A percentile compares a stretch with the other conserved stretches of the same genome.
These are phyloP conservation scores for Amyelois transitella DNA, from an alignment of 1,140 invertebrate species.

Conservation along the genomic window DNA sequence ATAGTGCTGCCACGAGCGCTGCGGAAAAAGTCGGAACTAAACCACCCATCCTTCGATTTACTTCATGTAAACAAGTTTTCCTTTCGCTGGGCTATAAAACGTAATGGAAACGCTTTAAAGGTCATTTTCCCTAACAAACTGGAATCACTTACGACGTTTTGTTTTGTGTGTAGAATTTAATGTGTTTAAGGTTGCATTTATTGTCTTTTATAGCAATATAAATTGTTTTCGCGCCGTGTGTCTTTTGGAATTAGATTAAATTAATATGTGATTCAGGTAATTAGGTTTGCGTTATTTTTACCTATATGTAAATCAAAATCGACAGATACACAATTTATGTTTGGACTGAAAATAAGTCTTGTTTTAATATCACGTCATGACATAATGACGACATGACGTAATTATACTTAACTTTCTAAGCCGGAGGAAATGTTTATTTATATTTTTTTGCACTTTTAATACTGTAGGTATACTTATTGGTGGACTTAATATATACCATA, in stretches of 20 bases:
- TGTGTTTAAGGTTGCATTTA: slow-evolving; percentile 40
- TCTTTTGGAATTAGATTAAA: slow-evolving; percentile 16
- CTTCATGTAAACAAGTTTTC: slow-evolving; percentile 20
- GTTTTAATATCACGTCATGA: too few relatives aligned
- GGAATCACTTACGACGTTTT: slow-evolving; percentile 31
- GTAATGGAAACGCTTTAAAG: slow-evolving; percentile 25
- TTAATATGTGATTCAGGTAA: not conserved
- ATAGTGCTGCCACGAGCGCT: slow-evolving; percentile 17
- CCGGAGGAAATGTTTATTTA: too few relatives aligned
- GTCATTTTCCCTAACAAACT: slow-evolving; percentile 24
- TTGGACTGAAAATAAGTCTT: not conserved
- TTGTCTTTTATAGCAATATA: slow-evolving; percentile 35
- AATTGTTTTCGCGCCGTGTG: slow-evolving; percentile 40
- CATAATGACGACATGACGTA: too few relatives aligned
- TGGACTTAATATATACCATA: too few relatives aligned
- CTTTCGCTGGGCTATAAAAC: slow-evolving; percentile 33
- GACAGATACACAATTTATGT: not conserved
- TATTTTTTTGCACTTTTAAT: too few relatives aligned
- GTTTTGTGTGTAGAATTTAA: slow-evolving; percentile 19
- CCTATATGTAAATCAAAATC: not conserved
- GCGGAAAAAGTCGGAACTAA: slow-evolving; percentile 56
- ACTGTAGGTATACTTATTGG: too few relatives aligned
- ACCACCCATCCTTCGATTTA: slow-evolving; percentile 8
- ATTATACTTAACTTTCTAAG: too few relatives aligned
- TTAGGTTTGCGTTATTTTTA: not conserved